Conservation (phyloP, 2,888 invertebrate species). For the Tetrapedia diversipes region DNA sequence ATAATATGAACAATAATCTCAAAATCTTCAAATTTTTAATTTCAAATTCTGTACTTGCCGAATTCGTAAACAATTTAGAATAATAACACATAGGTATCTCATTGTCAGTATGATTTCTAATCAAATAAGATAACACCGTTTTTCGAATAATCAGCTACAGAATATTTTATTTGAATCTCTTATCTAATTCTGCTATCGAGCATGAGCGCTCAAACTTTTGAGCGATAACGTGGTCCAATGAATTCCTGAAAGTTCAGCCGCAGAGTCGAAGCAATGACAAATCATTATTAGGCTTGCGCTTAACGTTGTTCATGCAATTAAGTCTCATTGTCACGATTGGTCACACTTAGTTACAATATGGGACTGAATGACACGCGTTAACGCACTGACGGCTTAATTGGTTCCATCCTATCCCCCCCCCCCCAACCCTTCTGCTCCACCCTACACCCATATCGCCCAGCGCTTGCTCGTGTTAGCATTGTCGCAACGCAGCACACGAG, state of each 20-base stretch:
- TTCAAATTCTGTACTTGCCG: too few species aligned
- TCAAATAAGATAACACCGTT: too few species aligned
- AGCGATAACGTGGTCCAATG: neutral
- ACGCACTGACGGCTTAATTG: constrained; percentile 74
- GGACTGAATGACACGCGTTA: constrained; percentile 72
- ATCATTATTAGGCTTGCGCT: constrained; percentile 52
- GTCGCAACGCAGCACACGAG: constrained; percentile 46
- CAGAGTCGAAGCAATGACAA: constrained; percentile 21
- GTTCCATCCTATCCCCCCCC: constrained; percentile 59
- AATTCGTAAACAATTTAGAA: too few species aligned
- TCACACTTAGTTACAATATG: constrained; percentile 73
- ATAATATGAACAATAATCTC: neutral
- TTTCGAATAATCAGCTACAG: too few species aligned
- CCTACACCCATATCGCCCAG: neutral
- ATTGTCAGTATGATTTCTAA: too few species aligned
- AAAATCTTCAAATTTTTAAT: neutral
- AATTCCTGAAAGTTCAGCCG: constrained; percentile 6
- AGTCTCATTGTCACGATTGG: constrained; percentile 69
- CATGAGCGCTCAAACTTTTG: too few species aligned
- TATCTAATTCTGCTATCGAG: too few species aligned
- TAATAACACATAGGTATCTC: too few species aligned
- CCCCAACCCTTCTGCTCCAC: constrained; percentile 4
- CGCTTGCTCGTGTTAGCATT: constrained; percentile 40
- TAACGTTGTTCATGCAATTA: constrained; percentile 68
- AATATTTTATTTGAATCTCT: too few species aligned